Percentiles rank a stretch among this genome's conserved stretches.
These are phyloP conservation scores for Nasua narica DNA, from an alignment of 2,797 vertebrate species.

Conservation along the genomic window DNA sequence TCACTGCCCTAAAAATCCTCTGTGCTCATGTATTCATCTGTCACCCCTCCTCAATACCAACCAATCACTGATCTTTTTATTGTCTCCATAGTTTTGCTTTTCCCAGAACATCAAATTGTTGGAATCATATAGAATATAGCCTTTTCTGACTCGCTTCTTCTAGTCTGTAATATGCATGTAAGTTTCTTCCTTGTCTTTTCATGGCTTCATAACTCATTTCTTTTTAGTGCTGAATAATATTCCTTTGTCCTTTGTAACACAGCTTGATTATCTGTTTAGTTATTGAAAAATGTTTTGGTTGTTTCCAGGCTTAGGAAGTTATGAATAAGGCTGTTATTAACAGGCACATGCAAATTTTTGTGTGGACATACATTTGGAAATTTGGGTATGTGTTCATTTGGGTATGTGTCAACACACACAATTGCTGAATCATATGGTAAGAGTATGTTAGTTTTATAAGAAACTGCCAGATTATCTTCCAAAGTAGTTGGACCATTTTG, in stretches of 20 bases:
- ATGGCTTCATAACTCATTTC: background rate
- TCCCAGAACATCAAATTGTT: background rate
- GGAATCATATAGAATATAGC: background rate
- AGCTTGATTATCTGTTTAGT: background rate
- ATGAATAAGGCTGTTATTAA: background rate
- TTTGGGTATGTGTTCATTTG: background rate
- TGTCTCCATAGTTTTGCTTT: background rate
- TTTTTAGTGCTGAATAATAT: background rate
- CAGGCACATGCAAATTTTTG: background rate
- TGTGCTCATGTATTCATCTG: background rate
- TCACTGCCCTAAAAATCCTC: background rate
- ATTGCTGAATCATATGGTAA: background rate
- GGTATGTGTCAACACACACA: background rate
- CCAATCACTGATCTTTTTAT: background rate
- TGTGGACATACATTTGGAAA: background rate
- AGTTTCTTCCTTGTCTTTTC: background rate
- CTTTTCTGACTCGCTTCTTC: background rate
- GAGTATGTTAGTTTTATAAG: background rate
- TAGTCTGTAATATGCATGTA: background rate
- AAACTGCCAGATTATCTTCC: background rate
- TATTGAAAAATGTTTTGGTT: background rate
- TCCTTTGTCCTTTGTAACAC: background rate
- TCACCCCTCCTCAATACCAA: background rate
- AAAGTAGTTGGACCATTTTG: background rate
- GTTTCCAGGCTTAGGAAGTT: background rate